Evolutionary conservation across 2,888 invertebrate species (phyloP).

Genomic region (Myopa tessellatipennis): DNA sequence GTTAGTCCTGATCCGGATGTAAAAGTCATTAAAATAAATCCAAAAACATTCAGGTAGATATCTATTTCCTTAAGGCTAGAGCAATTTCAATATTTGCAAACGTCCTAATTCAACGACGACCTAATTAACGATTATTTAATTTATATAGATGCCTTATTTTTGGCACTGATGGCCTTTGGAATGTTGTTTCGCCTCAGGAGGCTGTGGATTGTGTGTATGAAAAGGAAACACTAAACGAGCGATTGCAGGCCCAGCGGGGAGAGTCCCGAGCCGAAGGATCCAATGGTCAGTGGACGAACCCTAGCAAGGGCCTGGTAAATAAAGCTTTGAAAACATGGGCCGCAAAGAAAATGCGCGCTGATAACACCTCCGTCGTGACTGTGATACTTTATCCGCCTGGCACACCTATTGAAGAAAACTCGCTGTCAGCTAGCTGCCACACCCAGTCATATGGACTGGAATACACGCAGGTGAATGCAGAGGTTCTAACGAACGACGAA

Average conservation of each 20-base stretch:
- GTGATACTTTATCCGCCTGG: conserved; percentile 92
- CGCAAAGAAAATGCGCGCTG: conserved; percentile 87
- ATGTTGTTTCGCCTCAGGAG: conserved; percentile 87
- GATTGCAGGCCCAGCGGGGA: conserved; percentile 66
- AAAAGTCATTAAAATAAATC: conserved; percentile 83
- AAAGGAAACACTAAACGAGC: conserved; percentile 83
- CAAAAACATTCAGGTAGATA: conserved; percentile 74
- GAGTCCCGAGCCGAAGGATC: conserved; percentile 51
- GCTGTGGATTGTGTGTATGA: conserved; percentile 87
- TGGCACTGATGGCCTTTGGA: conserved; percentile 97
- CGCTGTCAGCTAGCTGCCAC: conserved; percentile 12
- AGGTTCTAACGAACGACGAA: conserved; percentile 45
- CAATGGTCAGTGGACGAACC: conserved; percentile 81
- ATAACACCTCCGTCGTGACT: conserved; percentile 93
- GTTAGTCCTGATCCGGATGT: conserved; percentile 99
- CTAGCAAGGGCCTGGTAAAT: conserved; percentile 89
- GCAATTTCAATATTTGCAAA: no score
- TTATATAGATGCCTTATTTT: conserved; percentile 84
- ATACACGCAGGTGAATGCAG: conserved; percentile 52
- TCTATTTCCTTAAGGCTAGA: background rate
- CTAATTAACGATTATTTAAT: background rate
- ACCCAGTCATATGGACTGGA: conserved; percentile 54
- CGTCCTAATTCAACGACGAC: background rate
- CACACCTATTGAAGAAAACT: conserved; percentile 53
- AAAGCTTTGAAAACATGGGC: conserved; percentile 86